Evolutionary conservation across 2,888 invertebrate species (phyloP).

Genomic region (Pseudoips prasinana): DNA sequence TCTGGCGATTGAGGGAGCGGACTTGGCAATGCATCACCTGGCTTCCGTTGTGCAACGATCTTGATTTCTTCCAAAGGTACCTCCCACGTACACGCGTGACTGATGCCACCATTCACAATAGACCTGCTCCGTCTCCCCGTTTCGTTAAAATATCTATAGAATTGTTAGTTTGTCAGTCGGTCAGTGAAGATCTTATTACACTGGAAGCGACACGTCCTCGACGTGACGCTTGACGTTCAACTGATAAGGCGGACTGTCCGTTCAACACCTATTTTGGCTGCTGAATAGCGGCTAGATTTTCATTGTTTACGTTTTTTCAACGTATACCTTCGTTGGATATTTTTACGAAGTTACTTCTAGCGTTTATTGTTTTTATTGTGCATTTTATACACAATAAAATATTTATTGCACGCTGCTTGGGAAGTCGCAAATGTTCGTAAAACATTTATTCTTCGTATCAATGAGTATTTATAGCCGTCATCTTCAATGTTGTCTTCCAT

Average conservation of each 20-base stretch:
- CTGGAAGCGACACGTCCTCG: slow-evolving; percentile 46
- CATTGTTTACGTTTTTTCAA: slow-evolving; percentile 25
- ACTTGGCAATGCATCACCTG: slow-evolving; percentile 74
- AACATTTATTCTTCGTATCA: slow-evolving; percentile 22
- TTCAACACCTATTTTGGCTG: slow-evolving; percentile 68
- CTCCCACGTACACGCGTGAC: slow-evolving; percentile 70
- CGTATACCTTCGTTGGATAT: slow-evolving; percentile 11
- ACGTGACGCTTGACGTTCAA: slow-evolving; percentile 52
- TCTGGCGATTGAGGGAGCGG: slow-evolving; percentile 65
- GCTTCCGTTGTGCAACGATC: slow-evolving; percentile 76
- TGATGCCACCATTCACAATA: slow-evolving; percentile 48
- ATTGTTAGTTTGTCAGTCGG: slow-evolving; percentile 18
- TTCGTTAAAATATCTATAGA: slow-evolving; percentile 26
- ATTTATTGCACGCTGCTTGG: slow-evolving; percentile 24
- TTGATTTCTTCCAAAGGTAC: slow-evolving; percentile 74
- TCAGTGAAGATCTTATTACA: slow-evolving; percentile 35
- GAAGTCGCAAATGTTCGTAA: slow-evolving; percentile 15
- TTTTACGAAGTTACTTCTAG: slow-evolving; percentile 22
- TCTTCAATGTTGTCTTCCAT: neutral
- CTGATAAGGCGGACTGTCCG: slow-evolving; percentile 61
- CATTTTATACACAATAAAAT: slow-evolving; percentile 33
- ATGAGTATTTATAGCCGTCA: slow-evolving; percentile 15
- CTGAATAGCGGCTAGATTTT: slow-evolving; percentile 47
- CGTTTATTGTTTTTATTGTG: slow-evolving; percentile 27
- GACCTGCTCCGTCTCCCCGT: slow-evolving; percentile 38